Base-by-base conservation (phyloP, 1,140 invertebrate species). In the Holcopasites calliopsidis region DNA sequence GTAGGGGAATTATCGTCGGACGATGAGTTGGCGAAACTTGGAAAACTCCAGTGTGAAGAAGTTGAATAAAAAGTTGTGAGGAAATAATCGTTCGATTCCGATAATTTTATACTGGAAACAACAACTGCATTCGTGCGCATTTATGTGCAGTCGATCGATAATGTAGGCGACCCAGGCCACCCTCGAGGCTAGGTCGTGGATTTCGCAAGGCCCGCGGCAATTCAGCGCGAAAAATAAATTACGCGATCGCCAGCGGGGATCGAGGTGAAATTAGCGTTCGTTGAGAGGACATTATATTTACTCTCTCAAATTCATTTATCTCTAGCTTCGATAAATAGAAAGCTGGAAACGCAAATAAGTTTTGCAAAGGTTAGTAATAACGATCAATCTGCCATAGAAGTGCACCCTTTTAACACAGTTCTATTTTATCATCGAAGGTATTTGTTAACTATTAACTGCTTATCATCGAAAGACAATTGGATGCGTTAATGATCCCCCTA, bases 141-240 rank as follows among this genome's bases (percentile, higher is more conserved):
- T n/a, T 60, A 65, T 81, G 31, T 10, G 13, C n/a, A 65, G 54
- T 11, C 77, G 52, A 81, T 73, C 73, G 55, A 80, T 77, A 35
- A 42, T 77, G 55, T 54, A 40, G 57, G 26, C 44, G 55, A 82
- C 68, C 65, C 42, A 28, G 28, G n/a, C n/a, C 18, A 33, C 26
- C 62, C 79, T 77, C 58, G 73, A 61, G 31, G 26, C 4, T 33
- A 62, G 58, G 10, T 10, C 38, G 18, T 31, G 7, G 42, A 33
- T 81, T 81, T 82, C 80, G 65, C 70, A 58, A 82, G 47, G 44
- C 31, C 10, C 52, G 21, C 44, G 62, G 26, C 42, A 71, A 35
- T 50, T 42, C 61, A 40, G 68, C 62, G 11, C 11, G 35, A 72
- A 18, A 49, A 16, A 73, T 76, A 26, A 35, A 81, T 82, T 65